phyloP scores from a whole-genome alignment of 1,140 invertebrate species.

The Monomorium pharaonis region DNA sequence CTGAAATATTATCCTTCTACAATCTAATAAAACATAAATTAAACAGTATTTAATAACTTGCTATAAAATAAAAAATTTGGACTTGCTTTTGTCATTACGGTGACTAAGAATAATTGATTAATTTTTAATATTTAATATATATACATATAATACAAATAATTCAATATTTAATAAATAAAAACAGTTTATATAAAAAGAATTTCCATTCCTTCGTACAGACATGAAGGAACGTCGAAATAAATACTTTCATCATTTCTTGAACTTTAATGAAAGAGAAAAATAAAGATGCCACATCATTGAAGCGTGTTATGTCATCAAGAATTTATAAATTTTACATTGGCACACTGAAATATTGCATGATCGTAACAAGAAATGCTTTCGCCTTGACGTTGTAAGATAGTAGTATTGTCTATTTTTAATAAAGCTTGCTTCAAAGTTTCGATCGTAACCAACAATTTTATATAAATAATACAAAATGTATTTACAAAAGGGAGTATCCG shows the following conservation, averaged over 20 bases:
- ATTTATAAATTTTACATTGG: conserved; percentile 58
- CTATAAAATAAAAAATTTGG: not conserved
- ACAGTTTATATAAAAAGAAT: not conserved
- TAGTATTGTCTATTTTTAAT: not conserved
- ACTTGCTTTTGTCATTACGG: not conserved
- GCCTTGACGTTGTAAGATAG: not conserved
- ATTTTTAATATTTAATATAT: not conserved
- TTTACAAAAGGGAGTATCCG: not conserved
- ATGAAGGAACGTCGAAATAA: conserved; percentile 54
- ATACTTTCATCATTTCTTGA: conserved; percentile 51
- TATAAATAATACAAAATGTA: conserved; percentile 17
- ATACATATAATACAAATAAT: no score
- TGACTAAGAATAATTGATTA: not conserved
- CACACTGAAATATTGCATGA: conserved; percentile 44
- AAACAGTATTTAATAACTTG: not conserved
- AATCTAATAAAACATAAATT: not conserved
- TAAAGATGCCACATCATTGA: conserved; percentile 48
- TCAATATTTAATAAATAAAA: not conserved
- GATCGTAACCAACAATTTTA: conserved; percentile 15
- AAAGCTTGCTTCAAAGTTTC: not conserved
- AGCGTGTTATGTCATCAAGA: conserved; percentile 40
- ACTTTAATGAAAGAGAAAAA: conserved; percentile 43
- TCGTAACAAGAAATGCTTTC: not conserved
- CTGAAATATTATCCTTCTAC: not conserved
- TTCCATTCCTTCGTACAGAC: conserved; percentile 5